phyloP scores from a whole-genome alignment of 2,113 vertebrate genomes.

The Petaurus breviceps region DNA sequence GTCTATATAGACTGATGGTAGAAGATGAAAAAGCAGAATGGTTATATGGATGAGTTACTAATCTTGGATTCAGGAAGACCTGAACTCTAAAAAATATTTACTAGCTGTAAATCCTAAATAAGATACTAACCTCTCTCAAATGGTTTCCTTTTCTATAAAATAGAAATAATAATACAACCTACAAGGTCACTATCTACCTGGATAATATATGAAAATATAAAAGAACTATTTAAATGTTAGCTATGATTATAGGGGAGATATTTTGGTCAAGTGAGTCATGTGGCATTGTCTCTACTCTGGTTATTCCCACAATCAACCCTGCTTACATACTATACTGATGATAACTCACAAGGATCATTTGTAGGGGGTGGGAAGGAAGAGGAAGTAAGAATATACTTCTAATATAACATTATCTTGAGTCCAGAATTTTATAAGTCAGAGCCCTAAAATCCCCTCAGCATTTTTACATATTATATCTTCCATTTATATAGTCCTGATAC shows the following conservation, averaged over 20 bases:
- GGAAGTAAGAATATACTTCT: background rate
- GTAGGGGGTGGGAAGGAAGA: background rate
- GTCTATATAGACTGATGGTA: background rate
- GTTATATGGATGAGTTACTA: background rate
- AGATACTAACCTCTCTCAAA: background rate
- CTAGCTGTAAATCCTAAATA: background rate
- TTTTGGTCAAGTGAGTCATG: background rate
- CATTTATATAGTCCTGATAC: background rate
- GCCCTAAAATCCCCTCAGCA: background rate
- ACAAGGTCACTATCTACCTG: background rate
- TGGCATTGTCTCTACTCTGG: background rate
- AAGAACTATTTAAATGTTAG: background rate
- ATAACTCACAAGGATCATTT: background rate
- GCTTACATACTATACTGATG: background rate
- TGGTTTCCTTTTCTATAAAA: background rate
- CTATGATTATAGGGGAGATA: background rate
- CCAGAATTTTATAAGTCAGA: background rate
- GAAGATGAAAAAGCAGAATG: background rate
- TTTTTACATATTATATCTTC: background rate
- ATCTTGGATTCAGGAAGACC: background rate
- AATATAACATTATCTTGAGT: background rate
- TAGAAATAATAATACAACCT: background rate
- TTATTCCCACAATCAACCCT: background rate
- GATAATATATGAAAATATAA: background rate
- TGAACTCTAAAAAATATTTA: background rate